Conservation (phyloP, 2,888 invertebrate genomes). For the Caradrina clavipalpis region DNA sequence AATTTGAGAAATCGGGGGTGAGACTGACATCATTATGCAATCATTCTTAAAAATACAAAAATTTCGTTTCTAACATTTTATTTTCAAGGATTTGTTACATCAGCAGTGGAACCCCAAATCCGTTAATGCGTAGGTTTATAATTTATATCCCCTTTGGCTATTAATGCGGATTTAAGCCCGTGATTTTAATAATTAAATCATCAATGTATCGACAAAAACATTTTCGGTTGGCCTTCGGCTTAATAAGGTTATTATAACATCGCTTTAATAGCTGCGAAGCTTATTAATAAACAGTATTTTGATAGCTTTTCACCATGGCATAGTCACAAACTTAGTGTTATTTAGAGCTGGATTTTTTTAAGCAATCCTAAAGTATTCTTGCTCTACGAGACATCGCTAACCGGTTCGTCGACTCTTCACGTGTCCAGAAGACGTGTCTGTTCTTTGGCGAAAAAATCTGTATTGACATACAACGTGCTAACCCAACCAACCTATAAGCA, state of each 20-base stretch:
- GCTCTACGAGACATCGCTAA: no score
- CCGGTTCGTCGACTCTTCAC: no score
- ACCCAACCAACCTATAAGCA: no score
- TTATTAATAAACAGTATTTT: neutral
- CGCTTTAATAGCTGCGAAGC: neutral
- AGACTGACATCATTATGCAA: neutral
- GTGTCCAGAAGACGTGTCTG: no score
- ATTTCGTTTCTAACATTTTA: neutral
- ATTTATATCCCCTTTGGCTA: conserved; percentile 32
- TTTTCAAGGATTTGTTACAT: neutral
- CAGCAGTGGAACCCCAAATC: conserved; percentile 2
- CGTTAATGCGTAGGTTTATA: conserved; percentile 28
- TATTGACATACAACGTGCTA: no score
- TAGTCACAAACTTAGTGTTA: neutral
- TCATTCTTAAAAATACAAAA: no score
- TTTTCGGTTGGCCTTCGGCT: conserved; percentile 12
- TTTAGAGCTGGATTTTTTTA: neutral
- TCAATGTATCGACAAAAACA: conserved; percentile 36
- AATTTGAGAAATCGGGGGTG: neutral
- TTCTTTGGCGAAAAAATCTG: no score
- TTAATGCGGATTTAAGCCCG: conserved; percentile 20
- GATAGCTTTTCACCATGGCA: neutral
- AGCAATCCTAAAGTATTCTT: no score
- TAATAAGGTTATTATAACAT: conserved; percentile 2
- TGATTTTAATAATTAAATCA: conserved; percentile 47